A percentile compares a stretch with the other conserved stretches of the same genome.
Conservation (phyloP, 2,113 vertebrate species). For the Dermatemys mawii region DNA sequence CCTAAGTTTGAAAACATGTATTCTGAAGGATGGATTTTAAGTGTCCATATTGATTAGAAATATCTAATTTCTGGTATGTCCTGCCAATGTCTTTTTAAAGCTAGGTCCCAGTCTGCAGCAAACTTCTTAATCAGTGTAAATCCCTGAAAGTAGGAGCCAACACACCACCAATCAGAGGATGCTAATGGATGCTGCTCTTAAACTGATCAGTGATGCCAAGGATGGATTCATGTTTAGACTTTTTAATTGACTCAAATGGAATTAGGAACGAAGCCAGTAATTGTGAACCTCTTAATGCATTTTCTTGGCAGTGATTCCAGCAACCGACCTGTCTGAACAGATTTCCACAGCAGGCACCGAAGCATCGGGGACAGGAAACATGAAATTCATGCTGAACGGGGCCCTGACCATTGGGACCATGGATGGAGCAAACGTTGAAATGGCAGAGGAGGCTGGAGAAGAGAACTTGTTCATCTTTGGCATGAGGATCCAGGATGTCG, state of each 20-base stretch:
- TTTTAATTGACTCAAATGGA: neutral
- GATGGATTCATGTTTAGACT: neutral
- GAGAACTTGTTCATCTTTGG: conserved; percentile 98
- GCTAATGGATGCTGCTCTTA: neutral
- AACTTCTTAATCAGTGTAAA: neutral
- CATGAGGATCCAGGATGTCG: conserved; percentile 93
- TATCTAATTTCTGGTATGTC: too few relatives aligned
- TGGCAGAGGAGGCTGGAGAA: conserved; percentile 96
- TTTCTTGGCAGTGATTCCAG: conserved; percentile 89
- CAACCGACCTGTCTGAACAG: conserved; percentile 95
- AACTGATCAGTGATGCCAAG: neutral
- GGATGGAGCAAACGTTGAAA: conserved; percentile 98
- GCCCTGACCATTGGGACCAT: conserved; percentile 98
- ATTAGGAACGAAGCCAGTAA: neutral
- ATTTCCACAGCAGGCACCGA: conserved; percentile 97
- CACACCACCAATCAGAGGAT: too few relatives aligned
- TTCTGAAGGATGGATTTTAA: neutral
- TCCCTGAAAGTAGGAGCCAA: neutral
- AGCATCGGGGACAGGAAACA: conserved; percentile 96
- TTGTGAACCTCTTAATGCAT: rapidly evolving
- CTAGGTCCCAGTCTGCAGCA: neutral
- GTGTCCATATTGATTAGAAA: neutral
- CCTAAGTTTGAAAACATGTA: neutral
- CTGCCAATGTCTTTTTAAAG: too few relatives aligned
- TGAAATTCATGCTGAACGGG: conserved; percentile 99